Evolutionary conservation across 2,797 vertebrate species (phyloP), one percentile per base, ranked within the genome.

Genomic region (Falco naumanni): DNA sequence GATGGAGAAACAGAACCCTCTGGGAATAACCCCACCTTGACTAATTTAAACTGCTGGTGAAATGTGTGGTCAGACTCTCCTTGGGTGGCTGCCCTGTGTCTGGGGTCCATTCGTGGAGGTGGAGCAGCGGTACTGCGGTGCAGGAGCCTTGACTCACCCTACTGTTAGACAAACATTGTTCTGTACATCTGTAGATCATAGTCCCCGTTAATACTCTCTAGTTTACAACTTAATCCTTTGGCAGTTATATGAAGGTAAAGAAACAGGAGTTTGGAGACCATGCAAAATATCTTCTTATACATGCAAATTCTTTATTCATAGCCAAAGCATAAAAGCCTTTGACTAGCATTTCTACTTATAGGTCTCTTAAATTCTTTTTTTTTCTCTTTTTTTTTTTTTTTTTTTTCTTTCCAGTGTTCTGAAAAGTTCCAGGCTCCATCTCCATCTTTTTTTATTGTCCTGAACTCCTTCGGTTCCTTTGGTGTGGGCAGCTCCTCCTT

Each of bases 181-280:
- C 50, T 37, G 2, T 29, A 77, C 31, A n/a, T 91, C 41, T 54
- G 28, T 37, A 37, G 37, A 37, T 37, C 37, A 37, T 37, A 11
- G 37, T 77, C 18, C 21, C 37, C 13, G 5, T 53, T 83, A 74
- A 76, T 93, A 57, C 14, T 47, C 14, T 47, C 8, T 43, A 37
- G 14, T 4, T 93, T 93, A 86, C 48, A 93, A 45, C 48, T 75
- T 91, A 74, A 93, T 93, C 20, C 26, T 90, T 90, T 78, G 37
- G 41, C 57, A 80, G 43, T 70, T 68, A 61, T 5, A 6, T 53
- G 65, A 93, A 85, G 93, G 71, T 75, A 78, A 77, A 79, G 39
- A 65, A 85, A 64, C 1, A 10, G 37, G 29, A 87, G 34, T 82
- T 82, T 78, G 57, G 70, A 93, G 25, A 79, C 77, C 26, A 14